Evolutionary conservation across 2,113 vertebrate genomes (phyloP), one percentile per base, ranked within the genome.

Genomic region (Caranx melampygus): DNA sequence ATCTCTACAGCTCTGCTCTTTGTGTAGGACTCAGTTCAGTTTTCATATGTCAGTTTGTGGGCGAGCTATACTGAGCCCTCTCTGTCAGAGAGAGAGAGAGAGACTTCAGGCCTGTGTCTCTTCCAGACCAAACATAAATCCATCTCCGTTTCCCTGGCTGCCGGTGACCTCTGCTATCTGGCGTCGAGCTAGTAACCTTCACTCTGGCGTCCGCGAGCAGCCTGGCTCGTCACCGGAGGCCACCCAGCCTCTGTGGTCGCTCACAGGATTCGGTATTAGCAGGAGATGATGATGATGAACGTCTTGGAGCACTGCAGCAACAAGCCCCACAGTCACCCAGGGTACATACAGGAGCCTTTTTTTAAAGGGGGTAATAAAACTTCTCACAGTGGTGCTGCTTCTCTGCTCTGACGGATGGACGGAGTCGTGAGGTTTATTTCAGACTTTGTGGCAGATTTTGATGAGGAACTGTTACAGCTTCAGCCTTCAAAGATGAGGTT

Each of bases 71-170:
- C 78, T 65, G 71, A 81, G 58, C 54, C 61, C 66, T 76, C 64
- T 64, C 75, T 79, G 82, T 75, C 8, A 26, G 62, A 26, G 73
- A 60, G 49, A 15, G 72, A 21, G 73, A 35, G 76, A 74, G 65
- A 26, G 65, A 18, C 81, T 86, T 55, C 71, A 84, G 81, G 73
- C 68, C 69, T 81, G 84, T 76, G 79, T 76, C 42, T 0, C 66
- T 68, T 89, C 89, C 89, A 91, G 85, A 87, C 81, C 87, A 91
- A 88, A 91, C 89, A 89, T 75, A 74, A 81, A 88, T 89, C 81
- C 83, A 82, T 89, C 85, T 87, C 57, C 45, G 78, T 67, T 79
- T 82, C 52, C 51, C 33, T 3, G 78, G 77, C 65, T 34, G 74
- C 61, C 21, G 49, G 33, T 87, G 85, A 87, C 89, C 80, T 71